A percentile compares a stretch with the other conserved stretches of the same genome.
These are phyloP conservation scores for Pseudochirops corinnae DNA, from an alignment of 2,797 vertebrate genomes.

Conservation along the genomic window DNA sequence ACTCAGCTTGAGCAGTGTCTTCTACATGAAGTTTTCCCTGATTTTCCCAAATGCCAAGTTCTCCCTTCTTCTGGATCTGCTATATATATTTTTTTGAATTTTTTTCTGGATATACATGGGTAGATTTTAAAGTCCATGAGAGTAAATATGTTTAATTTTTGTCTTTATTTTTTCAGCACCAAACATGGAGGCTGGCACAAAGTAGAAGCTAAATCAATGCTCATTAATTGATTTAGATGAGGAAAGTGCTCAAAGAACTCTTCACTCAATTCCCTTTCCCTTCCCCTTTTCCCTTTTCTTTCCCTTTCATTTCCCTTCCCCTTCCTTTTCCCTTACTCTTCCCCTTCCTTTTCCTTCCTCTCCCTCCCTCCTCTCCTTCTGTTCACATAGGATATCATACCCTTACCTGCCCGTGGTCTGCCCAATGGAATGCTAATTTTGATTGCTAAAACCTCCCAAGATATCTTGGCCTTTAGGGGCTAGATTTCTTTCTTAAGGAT, in stretches of 20 bases:
- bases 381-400: too few relatives aligned
- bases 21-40: background rate
- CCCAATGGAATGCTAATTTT: too few relatives aligned
- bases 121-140: background rate
- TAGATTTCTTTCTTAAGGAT: too few relatives aligned
- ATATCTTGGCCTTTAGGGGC: too few relatives aligned
- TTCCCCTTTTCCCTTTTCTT: too few relatives aligned
- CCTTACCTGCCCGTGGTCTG: too few relatives aligned
- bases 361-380: too few relatives aligned
- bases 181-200: background rate
- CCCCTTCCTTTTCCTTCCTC: too few relatives aligned
- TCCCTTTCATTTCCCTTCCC: too few relatives aligned
- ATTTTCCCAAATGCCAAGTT: background rate
- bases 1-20: background rate
- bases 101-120: background rate
- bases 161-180: background rate
- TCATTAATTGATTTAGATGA: background rate
- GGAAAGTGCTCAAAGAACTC: background rate
- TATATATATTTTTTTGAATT: background rate
- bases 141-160: background rate
- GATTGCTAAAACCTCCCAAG: too few relatives aligned
- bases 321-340: too few relatives aligned
- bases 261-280: background rate
- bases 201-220: background rate
- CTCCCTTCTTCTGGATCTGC: background rate